Evolutionary conservation across 2,888 invertebrate species (phyloP).

Genomic region (Aromia moschata): DNA sequence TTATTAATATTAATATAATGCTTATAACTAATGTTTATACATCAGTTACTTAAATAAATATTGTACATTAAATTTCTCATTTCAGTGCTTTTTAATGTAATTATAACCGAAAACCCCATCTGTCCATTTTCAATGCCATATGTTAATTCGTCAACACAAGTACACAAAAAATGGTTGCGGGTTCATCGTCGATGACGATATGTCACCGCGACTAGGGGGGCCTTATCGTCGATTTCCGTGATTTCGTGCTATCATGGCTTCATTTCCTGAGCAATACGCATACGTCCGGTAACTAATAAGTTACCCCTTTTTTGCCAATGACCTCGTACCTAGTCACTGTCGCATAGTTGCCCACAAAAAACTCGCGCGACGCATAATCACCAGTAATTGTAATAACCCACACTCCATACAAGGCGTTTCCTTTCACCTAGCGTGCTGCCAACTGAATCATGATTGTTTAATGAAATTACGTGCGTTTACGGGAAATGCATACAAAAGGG

Average conservation of each 20-base stretch:
- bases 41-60: too few species aligned
- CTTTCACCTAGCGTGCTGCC: slow-evolving; percentile 3
- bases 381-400: slow-evolving; percentile 31
- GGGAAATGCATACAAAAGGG: slow-evolving; percentile 9
- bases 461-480: neutral
- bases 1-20: too few species aligned
- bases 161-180: neutral
- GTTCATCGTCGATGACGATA: neutral
- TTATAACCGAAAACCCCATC: too few species aligned
- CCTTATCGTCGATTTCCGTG: slow-evolving; percentile 22
- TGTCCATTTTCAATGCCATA: neutral
- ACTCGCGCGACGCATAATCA: slow-evolving; percentile 12
- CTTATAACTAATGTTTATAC: too few species aligned
- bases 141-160: neutral
- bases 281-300: slow-evolving; percentile 40
- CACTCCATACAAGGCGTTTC: slow-evolving; percentile 27
- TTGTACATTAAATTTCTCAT: too few species aligned
- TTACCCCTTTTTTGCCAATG: slow-evolving; percentile 48
- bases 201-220: neutral
- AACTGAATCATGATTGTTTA: slow-evolving; percentile 1
- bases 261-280: slow-evolving; percentile 42
- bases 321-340: slow-evolving; percentile 46
- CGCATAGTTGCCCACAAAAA: slow-evolving; percentile 10
- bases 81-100: too few species aligned
- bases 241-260: slow-evolving; percentile 41